Percentiles rank a stretch among this genome's conserved stretches.
Conservation (phyloP, 2,888 invertebrate genomes). For the Amblyteles armatorius region DNA sequence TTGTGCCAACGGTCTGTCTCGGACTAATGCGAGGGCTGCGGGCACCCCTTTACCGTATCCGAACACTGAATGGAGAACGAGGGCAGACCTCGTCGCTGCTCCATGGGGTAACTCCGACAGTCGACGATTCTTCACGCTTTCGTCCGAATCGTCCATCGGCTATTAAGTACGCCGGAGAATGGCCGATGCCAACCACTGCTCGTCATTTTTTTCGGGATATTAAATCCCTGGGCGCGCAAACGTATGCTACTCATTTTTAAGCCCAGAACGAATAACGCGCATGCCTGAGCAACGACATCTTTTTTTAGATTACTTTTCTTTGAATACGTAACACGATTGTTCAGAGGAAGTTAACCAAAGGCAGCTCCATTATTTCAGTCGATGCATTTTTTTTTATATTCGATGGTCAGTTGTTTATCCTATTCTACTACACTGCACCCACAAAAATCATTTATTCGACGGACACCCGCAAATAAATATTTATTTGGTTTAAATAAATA, state of each 20-base stretch:
- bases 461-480: no score
- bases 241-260: constrained; percentile 8
- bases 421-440: no score
- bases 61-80: constrained; percentile 73
- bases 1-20: constrained; percentile 44
- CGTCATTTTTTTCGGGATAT: constrained; percentile 24
- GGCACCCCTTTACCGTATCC: constrained; percentile 75
- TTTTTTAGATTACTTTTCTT: no score
- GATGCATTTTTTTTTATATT: no score
- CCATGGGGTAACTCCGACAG: constrained; percentile 41
- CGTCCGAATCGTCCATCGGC: constrained; percentile 74
- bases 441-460: no score
- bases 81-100: constrained; percentile 40
- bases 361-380: no score
- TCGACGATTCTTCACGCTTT: constrained; percentile 77
- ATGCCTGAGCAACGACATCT: no score
- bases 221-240: neutral
- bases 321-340: no score
- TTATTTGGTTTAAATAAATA: no score
- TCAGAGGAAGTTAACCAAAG: no score
- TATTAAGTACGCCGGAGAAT: constrained; percentile 69
- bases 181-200: constrained; percentile 58
- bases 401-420: no score
- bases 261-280: neutral
- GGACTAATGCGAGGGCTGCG: constrained; percentile 60